Evolutionary conservation across 2,888 invertebrate species (phyloP), one percentile per base, ranked within the genome.

Genomic region (Epirrhoe tristata): DNA sequence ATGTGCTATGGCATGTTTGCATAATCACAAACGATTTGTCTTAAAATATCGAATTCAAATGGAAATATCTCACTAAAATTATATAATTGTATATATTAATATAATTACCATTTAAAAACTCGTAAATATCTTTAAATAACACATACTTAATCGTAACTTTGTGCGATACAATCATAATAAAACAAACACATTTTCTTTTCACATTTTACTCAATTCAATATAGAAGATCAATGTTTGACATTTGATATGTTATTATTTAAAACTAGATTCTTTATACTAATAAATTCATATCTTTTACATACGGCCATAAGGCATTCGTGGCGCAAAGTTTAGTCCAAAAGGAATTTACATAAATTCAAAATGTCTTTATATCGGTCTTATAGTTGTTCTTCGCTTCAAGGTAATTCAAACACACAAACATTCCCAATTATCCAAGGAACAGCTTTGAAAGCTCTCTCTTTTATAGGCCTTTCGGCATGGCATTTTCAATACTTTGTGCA

Each of bases 191-290:
- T 48, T 57, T 57, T 7, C 39, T 55, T 48, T 48, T 48, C 14
- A 48, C 14, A 43, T 43, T 16, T 48, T 6, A 48, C 46, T 48
- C 7, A 12, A n/a, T n/a, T n/a, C 39, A 4, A 10, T 12, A 43
- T 48, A 48, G 46, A n/a, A 43, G 8, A 43, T 46, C 46, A 14
- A 48, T 48, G 14, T 48, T 48, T 16, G 48, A 16, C 39, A 43
- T 48, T 48, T 48, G 48, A 48, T 46, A 46, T 48, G 14, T 51
- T 32, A 34, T 24, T 32, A 50, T 55, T 59, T 55, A 51, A 39
- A 59, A 50, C 64, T 59, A 64, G 5, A 52, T 16, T 31, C 50
- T 55, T 59, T 39, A 43, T 17, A 55, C 50, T 64, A 59, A 59
- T 64, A 55, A 59, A 55, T 64, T 54, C 48, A 57, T 58, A 53